Base-by-base conservation (phyloP, 2,113 vertebrate genomes). In the Platichthys flesus region DNA sequence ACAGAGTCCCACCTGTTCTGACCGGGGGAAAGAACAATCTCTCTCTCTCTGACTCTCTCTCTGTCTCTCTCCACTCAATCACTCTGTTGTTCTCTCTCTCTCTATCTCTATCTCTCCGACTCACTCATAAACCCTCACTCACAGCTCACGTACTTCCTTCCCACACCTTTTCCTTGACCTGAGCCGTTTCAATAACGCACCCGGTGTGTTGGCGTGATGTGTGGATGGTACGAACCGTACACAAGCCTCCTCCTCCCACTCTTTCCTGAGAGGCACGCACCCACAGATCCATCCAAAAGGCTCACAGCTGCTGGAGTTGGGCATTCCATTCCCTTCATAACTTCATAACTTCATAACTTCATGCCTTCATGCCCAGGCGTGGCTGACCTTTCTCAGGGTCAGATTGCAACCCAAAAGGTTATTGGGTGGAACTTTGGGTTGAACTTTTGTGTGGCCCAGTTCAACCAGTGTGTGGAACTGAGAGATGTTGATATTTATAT, bases 261-360 rank as follows among this genome's bases (percentile, higher is more conserved):
- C 20, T 62, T 47, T 10, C 40, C 47, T 51, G 15, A 31, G 5
- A 31, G 4, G 5, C 28, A 73, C 65, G 47, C 37, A n/a, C 63
- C 28, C 54, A 66, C 49, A 74, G 51, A 79, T 78, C 59, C 14
- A 57, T 35, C 70, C 65, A 62, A 74, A 67, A 80, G 57, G 71
- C 51, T 24, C 5, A 35, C 89, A 87, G 86, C 88, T 91, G 89
- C 66, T 71, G 56, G 28, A 67, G 70, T 47, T 18, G 31, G 6
- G 31, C 54, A 82, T 81, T 80, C 55, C 67, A 67, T 86, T 71
- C 68, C 75, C 24, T 52, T 74, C 83, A 72, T 84, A 77, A 59
- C 80, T 83, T 77, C 68, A 72, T 84, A 77, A 59, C 80, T 83
- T 77, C 68, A 8, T 81, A 77, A 59, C 80, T 83, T 77, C 68